phyloP scores from a whole-genome alignment of 2,113 vertebrate species.

The Carettochelys insculpta region DNA sequence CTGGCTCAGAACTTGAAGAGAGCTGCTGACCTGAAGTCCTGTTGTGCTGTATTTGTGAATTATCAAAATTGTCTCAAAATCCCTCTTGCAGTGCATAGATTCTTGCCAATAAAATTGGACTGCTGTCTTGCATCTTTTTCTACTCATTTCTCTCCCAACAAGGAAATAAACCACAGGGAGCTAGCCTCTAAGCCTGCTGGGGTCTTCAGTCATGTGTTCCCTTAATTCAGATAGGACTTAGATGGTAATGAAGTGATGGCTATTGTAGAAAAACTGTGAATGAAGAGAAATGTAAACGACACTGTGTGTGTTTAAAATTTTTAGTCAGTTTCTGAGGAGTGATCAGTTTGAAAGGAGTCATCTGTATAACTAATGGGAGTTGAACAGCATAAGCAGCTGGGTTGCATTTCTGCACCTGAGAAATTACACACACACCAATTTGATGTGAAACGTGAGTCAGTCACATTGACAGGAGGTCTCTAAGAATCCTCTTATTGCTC shows the following conservation, averaged over 20 bases:
- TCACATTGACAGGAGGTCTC: background rate
- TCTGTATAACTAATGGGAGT: background rate
- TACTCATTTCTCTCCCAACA: background rate
- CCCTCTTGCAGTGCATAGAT: background rate
- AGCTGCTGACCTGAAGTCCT: background rate
- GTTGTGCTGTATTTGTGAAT: background rate
- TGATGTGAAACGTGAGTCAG: background rate
- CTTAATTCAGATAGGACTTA: background rate
- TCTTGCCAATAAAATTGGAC: background rate
- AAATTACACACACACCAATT: background rate
- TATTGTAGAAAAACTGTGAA: background rate
- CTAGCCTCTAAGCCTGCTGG: background rate
- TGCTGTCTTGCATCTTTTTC: background rate
- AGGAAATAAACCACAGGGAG: background rate
- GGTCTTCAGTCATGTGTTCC: background rate
- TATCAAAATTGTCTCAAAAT: background rate
- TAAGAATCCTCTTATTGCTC: background rate
- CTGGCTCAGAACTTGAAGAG: background rate
- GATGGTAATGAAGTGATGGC: no score
- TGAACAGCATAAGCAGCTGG: background rate
- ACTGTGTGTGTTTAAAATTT: background rate
- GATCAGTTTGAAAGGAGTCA: background rate
- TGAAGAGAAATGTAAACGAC: background rate
- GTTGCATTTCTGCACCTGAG: background rate
- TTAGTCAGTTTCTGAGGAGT: background rate